phyloP scores from a whole-genome alignment of 1,140 invertebrate genomes.

The Diorhabda sublineata region DNA sequence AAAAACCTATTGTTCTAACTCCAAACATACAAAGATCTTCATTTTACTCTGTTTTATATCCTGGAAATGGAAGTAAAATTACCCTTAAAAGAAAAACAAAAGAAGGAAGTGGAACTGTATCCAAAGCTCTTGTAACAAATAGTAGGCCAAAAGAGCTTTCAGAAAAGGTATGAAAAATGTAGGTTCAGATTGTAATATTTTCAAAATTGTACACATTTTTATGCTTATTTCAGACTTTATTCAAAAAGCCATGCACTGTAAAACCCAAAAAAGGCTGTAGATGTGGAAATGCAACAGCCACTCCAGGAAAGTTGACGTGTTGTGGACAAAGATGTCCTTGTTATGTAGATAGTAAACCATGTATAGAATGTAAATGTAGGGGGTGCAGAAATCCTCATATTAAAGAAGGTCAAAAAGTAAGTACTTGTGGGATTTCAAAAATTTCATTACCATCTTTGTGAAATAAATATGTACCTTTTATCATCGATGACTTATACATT shows the following conservation, averaged over 20 bases:
- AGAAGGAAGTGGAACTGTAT: slow-evolving; percentile 39
- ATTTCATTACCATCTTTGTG: too few relatives aligned
- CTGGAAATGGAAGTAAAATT: slow-evolving; percentile 74
- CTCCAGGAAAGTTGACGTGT: slow-evolving; percentile 84
- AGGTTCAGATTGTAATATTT: neutral
- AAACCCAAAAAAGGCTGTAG: slow-evolving; percentile 67
- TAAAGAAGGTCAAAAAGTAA: slow-evolving; percentile 73
- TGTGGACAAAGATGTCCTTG: slow-evolving; percentile 90
- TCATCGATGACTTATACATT: too few relatives aligned
- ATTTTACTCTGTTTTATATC: slow-evolving; percentile 74
- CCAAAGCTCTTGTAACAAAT: slow-evolving; percentile 3
- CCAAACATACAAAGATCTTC: slow-evolving; percentile 64
- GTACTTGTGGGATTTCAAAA: too few relatives aligned
- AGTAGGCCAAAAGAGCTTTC: slow-evolving; percentile 20
- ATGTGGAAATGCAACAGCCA: slow-evolving; percentile 84
- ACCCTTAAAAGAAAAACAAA: slow-evolving; percentile 74
- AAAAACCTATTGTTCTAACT: slow-evolving; percentile 29
- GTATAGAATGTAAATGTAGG: slow-evolving; percentile 82
- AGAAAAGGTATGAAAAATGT: slow-evolving; percentile 25
- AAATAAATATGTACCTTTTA: too few relatives aligned
- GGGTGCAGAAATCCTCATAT: slow-evolving; percentile 87
- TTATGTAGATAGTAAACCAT: slow-evolving; percentile 82
- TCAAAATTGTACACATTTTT: neutral
- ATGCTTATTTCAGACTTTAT: slow-evolving; percentile 33
- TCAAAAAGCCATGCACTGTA: slow-evolving; percentile 41